Evolutionary conservation across 2,797 vertebrate species (phyloP).

Genomic region (Poeciliopsis presidionis): DNA sequence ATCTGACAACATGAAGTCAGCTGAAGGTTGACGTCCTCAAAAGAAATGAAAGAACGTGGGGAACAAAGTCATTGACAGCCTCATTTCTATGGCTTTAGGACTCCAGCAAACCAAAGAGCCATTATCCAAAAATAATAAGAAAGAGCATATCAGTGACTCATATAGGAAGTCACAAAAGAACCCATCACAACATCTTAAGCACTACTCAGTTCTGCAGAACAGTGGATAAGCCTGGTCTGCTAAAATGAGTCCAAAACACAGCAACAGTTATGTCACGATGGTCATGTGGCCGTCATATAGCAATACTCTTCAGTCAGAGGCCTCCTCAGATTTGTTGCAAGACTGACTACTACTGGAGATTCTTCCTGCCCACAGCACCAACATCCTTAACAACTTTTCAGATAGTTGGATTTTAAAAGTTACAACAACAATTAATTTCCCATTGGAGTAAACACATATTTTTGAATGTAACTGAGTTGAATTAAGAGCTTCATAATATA

Average conservation of each 20-base stretch:
- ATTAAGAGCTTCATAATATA: too few relatives aligned
- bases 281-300: too few relatives aligned
- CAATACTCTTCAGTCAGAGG: too few relatives aligned
- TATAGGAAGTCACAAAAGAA: background rate
- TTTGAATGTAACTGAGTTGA: too few relatives aligned
- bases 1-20: background rate
- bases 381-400: too few relatives aligned
- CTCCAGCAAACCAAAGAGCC: background rate
- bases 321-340: too few relatives aligned
- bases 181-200: background rate
- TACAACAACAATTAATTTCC: too few relatives aligned
- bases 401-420: too few relatives aligned
- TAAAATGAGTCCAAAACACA: background rate
- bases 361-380: too few relatives aligned
- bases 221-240: background rate
- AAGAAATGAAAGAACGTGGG: background rate
- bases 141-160: background rate
- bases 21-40: background rate
- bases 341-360: too few relatives aligned
- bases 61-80: background rate
- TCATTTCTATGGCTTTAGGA: background rate
- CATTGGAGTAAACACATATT: too few relatives aligned
- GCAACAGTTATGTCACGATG: background rate
- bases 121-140: background rate
- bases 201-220: background rate